Conservation (phyloP, 2,113 vertebrate genomes). For the Dromas ardeola region DNA sequence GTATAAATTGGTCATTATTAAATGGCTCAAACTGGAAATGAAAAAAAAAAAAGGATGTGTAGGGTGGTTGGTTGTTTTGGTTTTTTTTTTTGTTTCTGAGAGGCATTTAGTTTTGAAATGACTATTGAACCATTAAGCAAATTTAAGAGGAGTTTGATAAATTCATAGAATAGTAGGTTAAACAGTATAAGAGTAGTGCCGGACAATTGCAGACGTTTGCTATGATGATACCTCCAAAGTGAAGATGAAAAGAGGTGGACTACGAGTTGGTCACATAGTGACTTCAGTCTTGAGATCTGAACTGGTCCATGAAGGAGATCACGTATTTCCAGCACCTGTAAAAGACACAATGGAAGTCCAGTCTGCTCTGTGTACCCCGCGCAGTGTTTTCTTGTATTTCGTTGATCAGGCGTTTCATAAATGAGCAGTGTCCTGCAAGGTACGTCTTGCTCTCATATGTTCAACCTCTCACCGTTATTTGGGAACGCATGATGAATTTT, state of each 20-base stretch:
- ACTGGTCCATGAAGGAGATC: neutral
- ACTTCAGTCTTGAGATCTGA: neutral
- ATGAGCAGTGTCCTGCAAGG: neutral
- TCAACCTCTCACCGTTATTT: neutral
- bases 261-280: neutral
- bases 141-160: neutral
- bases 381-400: neutral
- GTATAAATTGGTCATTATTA: constrained; percentile 57
- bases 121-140: neutral
- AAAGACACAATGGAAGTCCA: neutral
- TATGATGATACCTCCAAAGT: neutral
- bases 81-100: neutral
- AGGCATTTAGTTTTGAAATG: neutral
- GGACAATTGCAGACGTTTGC: neutral
- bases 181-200: neutral
- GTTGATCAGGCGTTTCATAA: neutral
- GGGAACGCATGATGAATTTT: neutral
- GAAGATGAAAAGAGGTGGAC: neutral
- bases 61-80: neutral
- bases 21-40: neutral
- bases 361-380: neutral
- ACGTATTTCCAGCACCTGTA: rapidly evolving
- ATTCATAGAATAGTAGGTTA: neutral
- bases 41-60: neutral
- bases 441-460: rapidly evolving